phyloP scores from a whole-genome alignment of 2,113 vertebrate species.

The Oncorhynchus tshawytscha region DNA sequence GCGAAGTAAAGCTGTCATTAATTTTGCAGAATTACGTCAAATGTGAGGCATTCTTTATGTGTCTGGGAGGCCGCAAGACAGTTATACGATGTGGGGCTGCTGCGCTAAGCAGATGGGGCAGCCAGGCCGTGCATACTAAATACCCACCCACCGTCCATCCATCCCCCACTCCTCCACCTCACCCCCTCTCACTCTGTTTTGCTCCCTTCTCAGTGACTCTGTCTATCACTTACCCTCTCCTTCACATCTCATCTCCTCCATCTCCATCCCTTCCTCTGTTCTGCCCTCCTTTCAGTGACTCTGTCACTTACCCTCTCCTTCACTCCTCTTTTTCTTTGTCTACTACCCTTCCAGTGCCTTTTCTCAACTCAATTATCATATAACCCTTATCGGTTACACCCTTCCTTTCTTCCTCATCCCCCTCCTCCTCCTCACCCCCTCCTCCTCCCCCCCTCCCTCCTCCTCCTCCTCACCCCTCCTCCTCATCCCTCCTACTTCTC shows the following conservation, averaged over 20 bases:
- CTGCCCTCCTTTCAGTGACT: background rate
- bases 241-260: too few relatives aligned
- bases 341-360: conserved; percentile 53
- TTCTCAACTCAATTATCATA: conserved; percentile 24
- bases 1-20: conserved; percentile 94
- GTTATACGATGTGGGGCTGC: conserved; percentile 94
- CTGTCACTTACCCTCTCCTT: conserved; percentile 8
- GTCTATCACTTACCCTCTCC: too few relatives aligned
- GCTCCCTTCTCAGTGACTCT: conserved; percentile 12
- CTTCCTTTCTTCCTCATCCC: too few relatives aligned
- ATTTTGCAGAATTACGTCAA: conserved; percentile 98
- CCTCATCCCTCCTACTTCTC: too few relatives aligned
- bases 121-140: conserved; percentile 92
- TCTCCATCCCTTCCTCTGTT: conserved; percentile 27
- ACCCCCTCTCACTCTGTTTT: conserved; percentile 47
- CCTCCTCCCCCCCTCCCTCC: too few relatives aligned
- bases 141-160: conserved; percentile 51
- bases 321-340: conserved; percentile 60
- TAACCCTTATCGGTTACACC: too few relatives aligned
- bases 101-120: conserved; percentile 97
- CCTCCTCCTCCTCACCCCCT: too few relatives aligned
- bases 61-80: conserved; percentile 88
- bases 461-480: background rate
- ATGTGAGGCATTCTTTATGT: conserved; percentile 98
- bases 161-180: conserved; percentile 50